phyloP scores from a whole-genome alignment of 2,113 vertebrate genomes.

The Fregetta grallaria region DNA sequence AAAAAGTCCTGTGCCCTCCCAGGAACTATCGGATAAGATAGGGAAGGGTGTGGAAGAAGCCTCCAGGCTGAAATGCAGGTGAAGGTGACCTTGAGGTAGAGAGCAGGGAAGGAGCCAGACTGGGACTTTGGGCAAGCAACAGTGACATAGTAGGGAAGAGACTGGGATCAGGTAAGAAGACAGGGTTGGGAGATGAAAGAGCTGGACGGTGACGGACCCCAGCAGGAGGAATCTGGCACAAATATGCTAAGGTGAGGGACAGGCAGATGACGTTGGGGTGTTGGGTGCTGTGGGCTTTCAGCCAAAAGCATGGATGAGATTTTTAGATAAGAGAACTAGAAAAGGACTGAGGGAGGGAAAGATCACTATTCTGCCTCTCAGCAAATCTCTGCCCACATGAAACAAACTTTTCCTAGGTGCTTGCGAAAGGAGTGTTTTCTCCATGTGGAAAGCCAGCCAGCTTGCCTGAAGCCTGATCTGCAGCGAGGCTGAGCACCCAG shows the following conservation, averaged over 20 bases:
- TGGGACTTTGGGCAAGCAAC: background rate
- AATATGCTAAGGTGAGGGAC: background rate
- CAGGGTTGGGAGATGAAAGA: background rate
- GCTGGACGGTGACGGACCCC: background rate
- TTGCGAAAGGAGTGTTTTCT: rapidly evolving
- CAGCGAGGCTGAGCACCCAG: background rate
- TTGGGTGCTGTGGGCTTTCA: background rate
- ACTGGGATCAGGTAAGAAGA: background rate
- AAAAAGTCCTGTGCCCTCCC: background rate
- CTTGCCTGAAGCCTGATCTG: background rate
- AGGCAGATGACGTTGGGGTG: rapidly evolving
- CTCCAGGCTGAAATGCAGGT: background rate
- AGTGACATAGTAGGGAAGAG: background rate
- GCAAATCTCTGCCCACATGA: background rate
- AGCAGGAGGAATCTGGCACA: background rate
- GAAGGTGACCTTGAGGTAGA: background rate
- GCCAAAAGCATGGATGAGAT: background rate
- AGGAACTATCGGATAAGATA: background rate
- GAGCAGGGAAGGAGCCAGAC: background rate
- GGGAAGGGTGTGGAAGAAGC: background rate
- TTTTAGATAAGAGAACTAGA: background rate
- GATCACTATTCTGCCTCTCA: background rate
- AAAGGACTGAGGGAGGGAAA: background rate
- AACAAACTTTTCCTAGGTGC: background rate
- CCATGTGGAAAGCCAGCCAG: background rate